Evolutionary conservation across 2,888 invertebrate species (phyloP).

Genomic region (Aleiodes testaceus): DNA sequence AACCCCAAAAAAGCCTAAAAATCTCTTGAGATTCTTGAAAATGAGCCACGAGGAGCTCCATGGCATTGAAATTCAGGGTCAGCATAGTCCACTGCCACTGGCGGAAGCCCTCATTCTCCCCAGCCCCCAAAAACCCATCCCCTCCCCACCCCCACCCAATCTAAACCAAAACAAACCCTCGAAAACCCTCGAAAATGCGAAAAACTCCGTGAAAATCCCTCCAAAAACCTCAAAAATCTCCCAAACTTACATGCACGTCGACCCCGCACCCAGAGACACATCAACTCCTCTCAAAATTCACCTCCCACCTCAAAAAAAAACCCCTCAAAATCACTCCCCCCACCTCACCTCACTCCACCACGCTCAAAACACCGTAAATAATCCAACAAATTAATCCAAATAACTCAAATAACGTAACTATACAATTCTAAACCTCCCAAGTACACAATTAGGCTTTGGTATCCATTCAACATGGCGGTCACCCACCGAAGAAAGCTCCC

Average conservation of each 20-base stretch:
- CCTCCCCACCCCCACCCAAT: neutral
- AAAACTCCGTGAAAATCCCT: neutral
- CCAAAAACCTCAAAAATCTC: neutral
- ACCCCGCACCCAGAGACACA: constrained; percentile 26
- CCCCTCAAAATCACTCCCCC: neutral
- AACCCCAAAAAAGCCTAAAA: neutral
- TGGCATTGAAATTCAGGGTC: constrained; percentile 41
- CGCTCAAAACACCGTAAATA: neutral
- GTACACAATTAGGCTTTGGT: constrained; percentile 68
- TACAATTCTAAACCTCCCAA: constrained; percentile 52
- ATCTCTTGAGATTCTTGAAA: neutral
- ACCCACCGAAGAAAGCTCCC: constrained; percentile 72
- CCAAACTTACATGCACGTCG: neutral
- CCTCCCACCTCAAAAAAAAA: neutral
- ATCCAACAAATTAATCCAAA: neutral
- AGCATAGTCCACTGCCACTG: neutral
- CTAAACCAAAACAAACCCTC: neutral
- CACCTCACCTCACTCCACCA: neutral
- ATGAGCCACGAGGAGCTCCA: neutral
- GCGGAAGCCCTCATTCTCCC: neutral
- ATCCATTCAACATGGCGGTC: constrained; percentile 74
- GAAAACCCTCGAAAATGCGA: neutral
- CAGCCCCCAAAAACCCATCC: constrained; percentile 50
- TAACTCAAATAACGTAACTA: constrained; percentile 43
- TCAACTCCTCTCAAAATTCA: neutral